phyloP scores from a whole-genome alignment of 2,888 invertebrate species.

The Epistrophella euchroma region DNA sequence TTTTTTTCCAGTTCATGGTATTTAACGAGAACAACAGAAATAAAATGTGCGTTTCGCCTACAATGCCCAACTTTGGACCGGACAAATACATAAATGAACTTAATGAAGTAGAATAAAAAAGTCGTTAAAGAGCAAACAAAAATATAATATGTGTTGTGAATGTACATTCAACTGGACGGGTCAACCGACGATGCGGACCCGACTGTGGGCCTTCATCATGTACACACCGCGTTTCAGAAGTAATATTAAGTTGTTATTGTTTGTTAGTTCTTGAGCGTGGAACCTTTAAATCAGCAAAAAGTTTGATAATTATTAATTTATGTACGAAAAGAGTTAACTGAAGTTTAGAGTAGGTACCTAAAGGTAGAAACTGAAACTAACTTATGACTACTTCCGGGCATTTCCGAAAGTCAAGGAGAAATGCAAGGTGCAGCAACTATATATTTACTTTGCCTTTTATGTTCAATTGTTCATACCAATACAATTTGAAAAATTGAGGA shows the following conservation, averaged over 20 bases:
- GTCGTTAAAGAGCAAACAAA: slow-evolving; percentile 24
- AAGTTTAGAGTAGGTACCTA: no score
- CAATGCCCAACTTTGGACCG: slow-evolving; percentile 59
- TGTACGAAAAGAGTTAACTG: not conserved
- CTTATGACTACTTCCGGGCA: not conserved
- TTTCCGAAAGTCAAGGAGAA: no score
- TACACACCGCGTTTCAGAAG: not conserved
- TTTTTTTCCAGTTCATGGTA: slow-evolving; percentile 23
- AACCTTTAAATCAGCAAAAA: not conserved
- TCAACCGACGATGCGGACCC: not conserved
- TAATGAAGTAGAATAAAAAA: slow-evolving; percentile 48
- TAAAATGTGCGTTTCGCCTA: slow-evolving; percentile 67
- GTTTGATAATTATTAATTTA: not conserved
- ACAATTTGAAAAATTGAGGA: no score
- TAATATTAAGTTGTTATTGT: not conserved
- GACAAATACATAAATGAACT: slow-evolving; percentile 54
- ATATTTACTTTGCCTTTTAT: no score
- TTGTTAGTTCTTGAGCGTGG: not conserved
- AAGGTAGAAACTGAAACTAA: no score
- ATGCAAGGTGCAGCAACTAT: no score
- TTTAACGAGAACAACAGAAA: slow-evolving; percentile 38
- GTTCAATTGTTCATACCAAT: no score
- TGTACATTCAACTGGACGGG: not conserved
- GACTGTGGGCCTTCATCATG: not conserved
- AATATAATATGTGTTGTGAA: not conserved